phyloP scores from a whole-genome alignment of 1,140 invertebrate species.

The Lithobius niger region DNA sequence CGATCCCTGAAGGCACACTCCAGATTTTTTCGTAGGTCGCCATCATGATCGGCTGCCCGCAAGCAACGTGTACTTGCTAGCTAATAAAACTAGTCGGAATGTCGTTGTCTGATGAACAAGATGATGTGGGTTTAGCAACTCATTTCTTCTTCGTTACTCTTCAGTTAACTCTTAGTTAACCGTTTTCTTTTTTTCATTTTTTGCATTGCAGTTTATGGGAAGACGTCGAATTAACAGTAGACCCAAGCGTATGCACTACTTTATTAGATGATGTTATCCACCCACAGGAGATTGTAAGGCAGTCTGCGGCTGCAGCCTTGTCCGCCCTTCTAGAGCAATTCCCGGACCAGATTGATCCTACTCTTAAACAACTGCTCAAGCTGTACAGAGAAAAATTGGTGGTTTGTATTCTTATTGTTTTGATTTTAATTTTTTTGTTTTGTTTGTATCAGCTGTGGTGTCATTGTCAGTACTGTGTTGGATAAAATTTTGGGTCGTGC shows the following conservation, averaged over 20 bases:
- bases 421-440: conserved; percentile 10
- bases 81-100: no score
- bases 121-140: no score
- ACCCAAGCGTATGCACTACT: conserved; percentile 34
- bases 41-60: no score
- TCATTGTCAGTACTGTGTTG: not conserved
- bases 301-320: conserved; percentile 58
- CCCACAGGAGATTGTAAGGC: conserved; percentile 59
- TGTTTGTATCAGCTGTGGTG: conserved; percentile 7
- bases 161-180: no score
- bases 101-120: no score
- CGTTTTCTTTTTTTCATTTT: not conserved
- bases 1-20: no score
- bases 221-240: conserved; percentile 37
- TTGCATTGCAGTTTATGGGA: conserved; percentile 43
- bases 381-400: conserved; percentile 63
- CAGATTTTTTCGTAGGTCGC: no score
- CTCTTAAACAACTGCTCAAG: conserved; percentile 49
- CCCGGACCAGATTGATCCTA: conserved; percentile 37
- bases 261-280: conserved; percentile 64
- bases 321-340: conserved; percentile 48
- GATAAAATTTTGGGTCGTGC: not conserved
- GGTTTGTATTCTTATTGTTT: conserved; percentile 29
- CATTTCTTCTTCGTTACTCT: no score
- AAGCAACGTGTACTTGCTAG: no score